Evolutionary conservation across 2,113 vertebrate species (phyloP).

Genomic region (Ictalurus punctatus): DNA sequence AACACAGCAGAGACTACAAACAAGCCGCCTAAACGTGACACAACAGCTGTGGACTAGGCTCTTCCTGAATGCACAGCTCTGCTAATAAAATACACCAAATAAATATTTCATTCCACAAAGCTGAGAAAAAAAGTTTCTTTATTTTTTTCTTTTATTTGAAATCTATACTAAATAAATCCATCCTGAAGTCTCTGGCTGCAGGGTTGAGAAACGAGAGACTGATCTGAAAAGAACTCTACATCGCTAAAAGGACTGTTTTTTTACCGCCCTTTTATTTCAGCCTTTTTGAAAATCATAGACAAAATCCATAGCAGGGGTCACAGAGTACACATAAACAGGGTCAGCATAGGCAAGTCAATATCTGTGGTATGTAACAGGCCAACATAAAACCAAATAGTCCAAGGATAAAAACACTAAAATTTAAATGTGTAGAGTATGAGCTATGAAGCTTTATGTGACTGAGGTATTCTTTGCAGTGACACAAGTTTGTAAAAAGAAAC

Average conservation of each 20-base stretch:
- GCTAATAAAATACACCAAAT: conserved; percentile 57
- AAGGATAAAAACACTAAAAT: not conserved
- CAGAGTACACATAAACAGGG: conserved; percentile 10
- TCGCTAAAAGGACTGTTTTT: not conserved
- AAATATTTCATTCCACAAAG: conserved; percentile 57
- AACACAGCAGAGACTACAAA: conserved; percentile 40
- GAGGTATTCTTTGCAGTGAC: not conserved
- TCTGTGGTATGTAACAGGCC: not conserved
- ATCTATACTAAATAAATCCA: conserved; percentile 34
- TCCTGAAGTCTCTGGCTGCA: conserved; percentile 26
- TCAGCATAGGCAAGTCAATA: conserved; percentile 23
- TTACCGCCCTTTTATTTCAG: not conserved
- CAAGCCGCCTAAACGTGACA: conserved; percentile 38
- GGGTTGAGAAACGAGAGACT: conserved; percentile 8
- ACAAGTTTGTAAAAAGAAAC: not conserved
- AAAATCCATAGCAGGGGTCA: conserved; percentile 12
- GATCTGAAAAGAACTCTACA: conserved; percentile 2
- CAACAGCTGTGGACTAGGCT: conserved; percentile 41
- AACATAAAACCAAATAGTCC: not conserved
- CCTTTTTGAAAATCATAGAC: conserved; percentile 1
- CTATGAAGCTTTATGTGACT: not conserved
- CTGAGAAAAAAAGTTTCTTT: conserved; percentile 39
- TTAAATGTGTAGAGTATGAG: not conserved
- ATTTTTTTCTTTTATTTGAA: conserved; percentile 39
- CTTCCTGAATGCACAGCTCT: conserved; percentile 22